Conservation (phyloP, 1,140 invertebrate genomes). For the Uloborus diversus region DNA sequence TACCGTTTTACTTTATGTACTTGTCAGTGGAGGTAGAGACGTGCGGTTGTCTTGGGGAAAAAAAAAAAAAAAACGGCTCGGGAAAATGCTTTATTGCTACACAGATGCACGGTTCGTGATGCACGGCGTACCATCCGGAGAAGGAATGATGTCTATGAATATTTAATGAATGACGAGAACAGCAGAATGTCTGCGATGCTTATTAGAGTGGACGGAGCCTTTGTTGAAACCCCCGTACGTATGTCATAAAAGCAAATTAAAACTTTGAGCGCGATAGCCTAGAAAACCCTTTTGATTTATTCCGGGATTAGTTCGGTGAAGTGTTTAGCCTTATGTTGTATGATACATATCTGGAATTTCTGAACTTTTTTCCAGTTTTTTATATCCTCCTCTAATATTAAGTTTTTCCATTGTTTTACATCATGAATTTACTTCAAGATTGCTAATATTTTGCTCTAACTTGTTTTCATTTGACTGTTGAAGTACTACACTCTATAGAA, state of each 20-base stretch:
- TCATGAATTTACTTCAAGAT: no score
- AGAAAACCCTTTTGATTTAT: constrained; percentile 38
- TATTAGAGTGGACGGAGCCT: constrained; percentile 38
- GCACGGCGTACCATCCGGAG: neutral
- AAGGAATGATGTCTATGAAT: constrained; percentile 46
- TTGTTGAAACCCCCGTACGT: constrained; percentile 14
- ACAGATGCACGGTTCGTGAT: constrained; percentile 20
- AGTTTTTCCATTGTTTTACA: constrained; percentile 16
- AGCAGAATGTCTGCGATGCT: constrained; percentile 6
- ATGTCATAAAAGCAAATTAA: constrained; percentile 44
- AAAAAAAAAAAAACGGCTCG: constrained; percentile 46
- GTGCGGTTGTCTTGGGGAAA: constrained; percentile 42
- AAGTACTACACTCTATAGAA: no score
- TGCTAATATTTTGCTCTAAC: no score
- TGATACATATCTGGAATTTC: no score
- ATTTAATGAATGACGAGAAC: constrained; percentile 36
- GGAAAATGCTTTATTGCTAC: constrained; percentile 47
- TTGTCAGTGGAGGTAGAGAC: constrained; percentile 37
- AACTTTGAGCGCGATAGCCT: constrained; percentile 36
- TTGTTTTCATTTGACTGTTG: neutral
- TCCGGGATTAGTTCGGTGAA: constrained; percentile 17
- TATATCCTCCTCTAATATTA: neutral
- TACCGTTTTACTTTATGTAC: constrained; percentile 42
- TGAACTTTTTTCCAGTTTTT: no score
- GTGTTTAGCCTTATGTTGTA: no score